A percentile compares a stretch with the other conserved stretches of the same genome.
Evolutionary conservation across 2,797 vertebrate genomes (phyloP).

Genomic region (Urophycis tenuis): DNA sequence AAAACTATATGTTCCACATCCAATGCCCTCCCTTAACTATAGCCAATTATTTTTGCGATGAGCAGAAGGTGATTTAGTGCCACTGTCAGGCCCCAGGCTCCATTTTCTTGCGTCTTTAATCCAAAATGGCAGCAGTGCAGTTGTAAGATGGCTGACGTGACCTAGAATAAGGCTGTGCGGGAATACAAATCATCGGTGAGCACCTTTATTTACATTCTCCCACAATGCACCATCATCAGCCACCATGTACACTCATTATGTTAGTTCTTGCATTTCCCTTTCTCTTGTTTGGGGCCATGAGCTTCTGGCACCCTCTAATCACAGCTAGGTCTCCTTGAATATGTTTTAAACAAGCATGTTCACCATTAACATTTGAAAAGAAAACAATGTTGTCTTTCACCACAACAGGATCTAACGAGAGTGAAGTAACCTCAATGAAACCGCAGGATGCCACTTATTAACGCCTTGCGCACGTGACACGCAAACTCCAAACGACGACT

Average conservation of each 20-base stretch:
- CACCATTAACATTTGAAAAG: too few relatives aligned
- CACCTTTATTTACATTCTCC: neutral
- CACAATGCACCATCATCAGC: neutral
- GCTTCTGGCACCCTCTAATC: neutral
- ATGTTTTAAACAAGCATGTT: neutral
- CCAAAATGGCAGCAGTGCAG: neutral
- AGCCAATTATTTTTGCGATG: conserved; percentile 1
- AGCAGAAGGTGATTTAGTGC: neutral
- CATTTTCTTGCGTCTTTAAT: neutral
- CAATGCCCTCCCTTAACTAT: neutral
- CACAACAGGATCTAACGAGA: neutral
- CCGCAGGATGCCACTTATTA: neutral
- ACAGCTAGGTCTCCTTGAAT: neutral
- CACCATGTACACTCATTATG: too few relatives aligned
- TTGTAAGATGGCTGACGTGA: neutral
- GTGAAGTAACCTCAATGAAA: neutral
- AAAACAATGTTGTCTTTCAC: neutral
- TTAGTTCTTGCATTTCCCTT: neutral
- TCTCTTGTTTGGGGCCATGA: neutral
- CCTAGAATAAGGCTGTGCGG: neutral
- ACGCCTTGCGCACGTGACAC: neutral
- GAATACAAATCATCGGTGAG: neutral
- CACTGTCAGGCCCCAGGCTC: neutral
- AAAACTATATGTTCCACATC: neutral
- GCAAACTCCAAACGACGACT: neutral